Conservation (phyloP, 2,113 vertebrate genomes). For the Sphaerodactylus townsendi region DNA sequence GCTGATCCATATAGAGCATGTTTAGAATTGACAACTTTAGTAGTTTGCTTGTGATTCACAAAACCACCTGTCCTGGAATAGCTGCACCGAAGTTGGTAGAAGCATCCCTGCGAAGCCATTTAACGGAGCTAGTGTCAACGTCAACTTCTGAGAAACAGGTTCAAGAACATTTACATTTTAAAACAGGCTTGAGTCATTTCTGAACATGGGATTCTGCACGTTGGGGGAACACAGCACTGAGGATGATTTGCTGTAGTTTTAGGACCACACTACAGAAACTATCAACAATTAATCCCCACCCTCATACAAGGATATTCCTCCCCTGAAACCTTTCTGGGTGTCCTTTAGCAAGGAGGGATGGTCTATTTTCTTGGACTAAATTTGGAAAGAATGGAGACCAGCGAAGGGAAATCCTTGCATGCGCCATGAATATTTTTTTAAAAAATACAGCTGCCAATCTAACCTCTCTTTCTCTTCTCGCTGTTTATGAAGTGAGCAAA, state of each 20-base stretch:
- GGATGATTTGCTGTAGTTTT: background rate
- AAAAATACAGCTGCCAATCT: background rate
- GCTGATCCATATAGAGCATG: background rate
- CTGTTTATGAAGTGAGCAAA: background rate
- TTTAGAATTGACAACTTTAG: background rate
- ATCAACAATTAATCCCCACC: background rate
- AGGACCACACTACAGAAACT: background rate
- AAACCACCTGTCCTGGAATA: background rate
- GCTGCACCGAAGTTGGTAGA: background rate
- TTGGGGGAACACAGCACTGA: background rate
- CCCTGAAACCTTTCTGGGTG: background rate
- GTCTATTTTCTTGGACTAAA: background rate
- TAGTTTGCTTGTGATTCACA: background rate
- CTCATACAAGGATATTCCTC: background rate
- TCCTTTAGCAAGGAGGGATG: background rate
- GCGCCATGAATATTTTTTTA: background rate
- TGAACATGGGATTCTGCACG: background rate
- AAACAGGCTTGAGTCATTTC: background rate
- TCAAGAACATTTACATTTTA: background rate
- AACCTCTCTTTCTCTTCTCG: background rate
- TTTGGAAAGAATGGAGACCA: background rate
- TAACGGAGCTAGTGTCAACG: background rate
- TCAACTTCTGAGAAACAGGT: background rate
- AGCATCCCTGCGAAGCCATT: background rate
- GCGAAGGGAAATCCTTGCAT: background rate